Conservation (phyloP, 2,113 vertebrate species). For the Aldabrachelys gigantea region DNA sequence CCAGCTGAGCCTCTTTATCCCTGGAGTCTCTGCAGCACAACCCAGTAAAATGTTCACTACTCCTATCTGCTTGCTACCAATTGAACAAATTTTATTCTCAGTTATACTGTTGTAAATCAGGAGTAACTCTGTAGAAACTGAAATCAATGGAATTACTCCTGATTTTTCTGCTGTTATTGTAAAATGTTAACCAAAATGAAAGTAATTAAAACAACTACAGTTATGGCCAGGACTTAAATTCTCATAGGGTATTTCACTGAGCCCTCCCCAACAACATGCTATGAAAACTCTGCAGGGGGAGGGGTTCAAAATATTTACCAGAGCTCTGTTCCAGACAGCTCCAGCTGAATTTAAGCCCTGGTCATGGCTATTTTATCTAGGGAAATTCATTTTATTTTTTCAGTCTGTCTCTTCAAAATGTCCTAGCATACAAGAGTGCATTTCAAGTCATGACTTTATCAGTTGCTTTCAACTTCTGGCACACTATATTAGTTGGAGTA, state of each 20-base stretch:
- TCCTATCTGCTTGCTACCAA: neutral
- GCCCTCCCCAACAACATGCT: no score
- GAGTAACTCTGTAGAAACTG: conserved; percentile 10
- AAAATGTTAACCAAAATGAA: neutral
- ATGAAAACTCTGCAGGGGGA: no score
- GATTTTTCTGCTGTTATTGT: neutral
- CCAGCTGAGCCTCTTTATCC: conserved; percentile 61
- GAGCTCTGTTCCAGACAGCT: no score
- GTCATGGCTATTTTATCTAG: neutral
- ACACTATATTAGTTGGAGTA: neutral
- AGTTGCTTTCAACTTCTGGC: neutral
- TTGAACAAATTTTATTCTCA: conserved; percentile 21
- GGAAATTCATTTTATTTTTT: neutral
- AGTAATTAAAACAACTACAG: neutral
- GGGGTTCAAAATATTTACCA: no score
- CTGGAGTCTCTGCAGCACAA: conserved; percentile 33
- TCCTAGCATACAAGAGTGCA: neutral
- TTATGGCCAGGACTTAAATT: neutral
- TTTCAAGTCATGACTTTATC: neutral
- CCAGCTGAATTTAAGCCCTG: no score
- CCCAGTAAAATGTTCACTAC: neutral
- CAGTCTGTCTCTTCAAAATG: neutral
- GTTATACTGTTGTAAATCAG: neutral
- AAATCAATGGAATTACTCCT: conserved; percentile 21
- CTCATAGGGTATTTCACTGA: no score